These are phyloP conservation scores for Parthenolecanium corni DNA, from an alignment of 2,888 invertebrate genomes.

Conservation along the genomic window DNA sequence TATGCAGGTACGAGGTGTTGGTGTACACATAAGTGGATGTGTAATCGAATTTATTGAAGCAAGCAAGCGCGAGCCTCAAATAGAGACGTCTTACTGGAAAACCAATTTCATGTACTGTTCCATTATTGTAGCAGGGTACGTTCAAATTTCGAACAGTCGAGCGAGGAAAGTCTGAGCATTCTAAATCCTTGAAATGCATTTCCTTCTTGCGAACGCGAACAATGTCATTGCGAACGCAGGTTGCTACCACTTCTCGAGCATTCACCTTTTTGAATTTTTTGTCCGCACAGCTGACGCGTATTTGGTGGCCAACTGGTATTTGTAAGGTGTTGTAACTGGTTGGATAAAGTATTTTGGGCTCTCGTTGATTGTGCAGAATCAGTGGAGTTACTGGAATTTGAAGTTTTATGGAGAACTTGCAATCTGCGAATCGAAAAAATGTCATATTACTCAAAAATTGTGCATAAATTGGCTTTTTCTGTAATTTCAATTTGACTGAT, in stretches of 20 bases:
- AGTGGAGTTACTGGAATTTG: constrained; percentile 1
- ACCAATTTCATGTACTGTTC: constrained; percentile 1
- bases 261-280: constrained; percentile 8
- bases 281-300: constrained; percentile 1
- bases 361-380: background rate
- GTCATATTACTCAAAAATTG: no score
- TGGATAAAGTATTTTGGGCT: constrained; percentile 1
- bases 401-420: background rate
- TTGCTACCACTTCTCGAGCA: background rate
- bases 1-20: background rate
- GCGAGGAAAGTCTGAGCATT: constrained; percentile 6
- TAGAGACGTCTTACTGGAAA: background rate
- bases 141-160: background rate
- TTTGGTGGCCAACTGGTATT: background rate
- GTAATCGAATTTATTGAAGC: constrained; percentile 5
- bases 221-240: constrained; percentile 1
- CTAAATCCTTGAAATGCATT: background rate
- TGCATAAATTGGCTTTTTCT: no score
- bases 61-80: background rate
- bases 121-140: background rate
- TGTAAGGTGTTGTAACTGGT: background rate
- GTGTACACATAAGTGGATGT: background rate
- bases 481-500: no score
- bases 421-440: background rate
- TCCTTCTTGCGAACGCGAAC: background rate